These are phyloP conservation scores for Clarias macrocephalus DNA, from an alignment of 2,113 vertebrate genomes.

Conservation along the genomic window DNA sequence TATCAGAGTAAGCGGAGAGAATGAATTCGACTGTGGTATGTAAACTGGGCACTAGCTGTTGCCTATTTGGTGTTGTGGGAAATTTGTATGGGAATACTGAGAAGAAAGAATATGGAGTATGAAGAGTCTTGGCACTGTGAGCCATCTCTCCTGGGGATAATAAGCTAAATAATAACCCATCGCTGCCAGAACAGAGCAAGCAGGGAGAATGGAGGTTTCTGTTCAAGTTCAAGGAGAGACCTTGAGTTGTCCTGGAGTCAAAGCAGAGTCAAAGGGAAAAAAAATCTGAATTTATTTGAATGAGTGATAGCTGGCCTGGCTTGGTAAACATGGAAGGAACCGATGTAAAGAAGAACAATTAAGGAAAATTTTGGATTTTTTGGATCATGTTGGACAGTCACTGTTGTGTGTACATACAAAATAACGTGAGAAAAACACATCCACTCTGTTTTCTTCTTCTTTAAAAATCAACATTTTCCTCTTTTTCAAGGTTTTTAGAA, in stretches of 20 bases:
- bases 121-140: constrained; percentile 44
- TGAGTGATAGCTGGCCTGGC: not conserved
- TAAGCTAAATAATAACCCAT: constrained; percentile 59
- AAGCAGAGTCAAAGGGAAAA: not conserved
- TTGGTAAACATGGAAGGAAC: not conserved
- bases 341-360: no score
- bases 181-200: not conserved
- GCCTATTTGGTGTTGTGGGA: constrained; percentile 52
- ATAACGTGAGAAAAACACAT: no score
- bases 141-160: constrained; percentile 56
- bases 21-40: not conserved
- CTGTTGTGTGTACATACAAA: no score
- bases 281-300: not conserved
- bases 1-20: not conserved
- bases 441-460: no score
- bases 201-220: constrained; percentile 17
- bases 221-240: not conserved
- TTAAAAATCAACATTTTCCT: no score
- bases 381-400: no score
- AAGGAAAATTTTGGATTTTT: no score
- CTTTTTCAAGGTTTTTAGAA: no score
- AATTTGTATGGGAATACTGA: constrained; percentile 51
- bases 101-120: constrained; percentile 19
- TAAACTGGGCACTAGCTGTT: constrained; percentile 27
- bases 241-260: not conserved